A percentile compares a stretch with the other conserved stretches of the same genome.
Evolutionary conservation across 2,113 vertebrate species (phyloP).

Genomic region (Nibea albiflora): DNA sequence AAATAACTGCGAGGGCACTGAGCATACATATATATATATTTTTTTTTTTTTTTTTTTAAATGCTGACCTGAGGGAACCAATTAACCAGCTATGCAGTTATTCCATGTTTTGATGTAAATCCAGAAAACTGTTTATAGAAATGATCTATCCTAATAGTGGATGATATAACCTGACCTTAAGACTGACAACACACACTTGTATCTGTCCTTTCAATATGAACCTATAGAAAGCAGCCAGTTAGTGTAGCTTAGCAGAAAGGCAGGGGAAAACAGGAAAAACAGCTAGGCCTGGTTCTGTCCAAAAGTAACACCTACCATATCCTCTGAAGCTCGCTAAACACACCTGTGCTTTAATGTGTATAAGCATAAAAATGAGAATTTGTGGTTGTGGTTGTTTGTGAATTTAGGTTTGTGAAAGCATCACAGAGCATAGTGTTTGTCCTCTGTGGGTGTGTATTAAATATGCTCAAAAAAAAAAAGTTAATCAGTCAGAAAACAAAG

Average conservation of each 20-base stretch:
- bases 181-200: not conserved
- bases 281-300: not conserved
- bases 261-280: not conserved
- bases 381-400: not conserved
- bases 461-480: not conserved
- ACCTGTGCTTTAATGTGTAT: not conserved
- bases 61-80: not conserved
- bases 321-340: not conserved
- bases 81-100: not conserved
- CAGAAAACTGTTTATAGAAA: not conserved
- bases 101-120: not conserved
- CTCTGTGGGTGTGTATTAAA: not conserved
- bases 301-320: not conserved
- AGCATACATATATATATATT: not conserved
- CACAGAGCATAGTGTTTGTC: not conserved
- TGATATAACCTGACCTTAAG: not conserved
- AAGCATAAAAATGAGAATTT: not conserved
- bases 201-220: not conserved
- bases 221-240: not conserved
- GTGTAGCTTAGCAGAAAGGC: not conserved
- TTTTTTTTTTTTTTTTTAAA: too few relatives aligned
- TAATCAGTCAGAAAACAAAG: not conserved
- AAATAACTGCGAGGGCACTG: not conserved
- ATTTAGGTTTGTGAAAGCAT: not conserved
- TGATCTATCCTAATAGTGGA: not conserved